Base-by-base conservation (phyloP, 2,797 vertebrate species). In the Geotrypetes seraphini region DNA sequence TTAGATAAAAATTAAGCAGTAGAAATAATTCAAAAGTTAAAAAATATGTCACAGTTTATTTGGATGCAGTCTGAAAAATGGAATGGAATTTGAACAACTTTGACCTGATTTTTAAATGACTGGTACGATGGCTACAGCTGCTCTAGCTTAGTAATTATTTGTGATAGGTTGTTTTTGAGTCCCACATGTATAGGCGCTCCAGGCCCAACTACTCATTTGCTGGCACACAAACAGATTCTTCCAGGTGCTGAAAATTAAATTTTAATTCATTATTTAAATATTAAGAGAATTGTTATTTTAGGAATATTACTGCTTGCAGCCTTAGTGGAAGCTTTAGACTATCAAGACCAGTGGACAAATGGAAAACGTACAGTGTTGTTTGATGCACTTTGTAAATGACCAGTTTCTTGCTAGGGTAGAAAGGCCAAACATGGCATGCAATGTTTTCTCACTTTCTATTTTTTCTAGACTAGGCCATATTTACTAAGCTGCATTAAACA, bases 191-290 rank as follows among this genome's bases (percentile, higher is more conserved):
- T 68, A 73, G 64, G 56, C 71, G 72, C 79, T 83, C 54, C 70
- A 78, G 76, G 77, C 63, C 64, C 35, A 68, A 55, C 70, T 75
- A 76, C 63, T 78, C 64, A 69, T 77, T 85, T 81, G 62, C 73
- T 79, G 76, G 76, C 78, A 75, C 37, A 56, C 59, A 75, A 71
- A 75, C 64, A 75, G 63, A 71, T 74, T 79, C 63, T 85, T 83
- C 79, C 85, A 87, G 85, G 79, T 87, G 78, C 81, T 80, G 74
- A 60, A 64, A 81, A 88, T 92, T 78, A 88, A 90, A 88, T 79
- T 89, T 90, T 90, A 70, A 92, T 87, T 72, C 72, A 84, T 83
- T 80, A 86, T 84, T 90, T 81, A 87, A 91, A 86, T 88, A 92
- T 89, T 85, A 75, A 86, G 79, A 73, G 76, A 75, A 83, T 78